A percentile compares a stretch with the other conserved stretches of the same genome.
Conservation (phyloP, 2,797 vertebrate species). For the Falco peregrinus region DNA sequence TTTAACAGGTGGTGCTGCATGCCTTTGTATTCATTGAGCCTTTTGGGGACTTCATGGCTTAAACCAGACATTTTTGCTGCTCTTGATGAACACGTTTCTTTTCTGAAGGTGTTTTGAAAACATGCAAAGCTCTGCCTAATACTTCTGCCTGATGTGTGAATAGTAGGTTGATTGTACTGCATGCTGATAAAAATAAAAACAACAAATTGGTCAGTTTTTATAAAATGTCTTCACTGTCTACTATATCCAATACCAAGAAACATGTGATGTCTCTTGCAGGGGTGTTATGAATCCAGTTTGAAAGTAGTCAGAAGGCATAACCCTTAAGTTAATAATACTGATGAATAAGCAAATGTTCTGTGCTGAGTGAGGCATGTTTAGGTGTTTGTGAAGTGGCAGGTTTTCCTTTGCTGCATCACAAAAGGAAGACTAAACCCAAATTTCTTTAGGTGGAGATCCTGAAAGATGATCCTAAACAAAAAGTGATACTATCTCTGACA, state of each 20-base stretch:
- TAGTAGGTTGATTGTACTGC: neutral
- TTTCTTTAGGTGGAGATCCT: neutral
- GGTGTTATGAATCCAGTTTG: neutral
- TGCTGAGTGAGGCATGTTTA: neutral
- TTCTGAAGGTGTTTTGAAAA: neutral
- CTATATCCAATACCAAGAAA: neutral
- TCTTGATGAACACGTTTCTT: neutral
- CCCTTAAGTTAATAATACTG: neutral
- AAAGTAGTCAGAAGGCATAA: neutral
- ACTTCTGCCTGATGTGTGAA: neutral
- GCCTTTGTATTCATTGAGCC: neutral
- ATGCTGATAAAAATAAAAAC: neutral
- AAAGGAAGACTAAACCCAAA: neutral
- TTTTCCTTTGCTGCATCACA: neutral
- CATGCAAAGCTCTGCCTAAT: neutral
- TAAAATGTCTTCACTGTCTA: neutral
- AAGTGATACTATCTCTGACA: neutral
- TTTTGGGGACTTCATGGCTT: neutral
- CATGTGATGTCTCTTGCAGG: neutral
- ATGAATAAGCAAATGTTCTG: neutral
- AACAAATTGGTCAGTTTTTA: neutral
- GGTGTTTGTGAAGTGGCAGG: neutral
- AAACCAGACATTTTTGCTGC: neutral
- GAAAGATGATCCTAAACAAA: neutral
- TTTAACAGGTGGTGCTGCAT: neutral